Evolutionary conservation across 2,797 vertebrate genomes (phyloP), one percentile per base, ranked within the genome.

Genomic region (Squalus acanthias): DNA sequence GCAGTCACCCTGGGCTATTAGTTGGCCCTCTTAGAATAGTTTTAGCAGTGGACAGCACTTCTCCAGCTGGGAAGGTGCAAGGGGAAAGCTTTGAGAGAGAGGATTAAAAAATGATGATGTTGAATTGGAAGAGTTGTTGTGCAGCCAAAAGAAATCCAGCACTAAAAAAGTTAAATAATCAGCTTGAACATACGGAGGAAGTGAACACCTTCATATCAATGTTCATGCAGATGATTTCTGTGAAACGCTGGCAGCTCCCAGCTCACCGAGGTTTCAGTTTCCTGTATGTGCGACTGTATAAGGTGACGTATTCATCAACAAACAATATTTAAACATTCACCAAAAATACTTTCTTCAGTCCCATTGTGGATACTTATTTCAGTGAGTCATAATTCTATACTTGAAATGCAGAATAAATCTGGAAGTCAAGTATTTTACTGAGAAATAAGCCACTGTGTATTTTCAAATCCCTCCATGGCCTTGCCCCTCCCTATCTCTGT

Each of bases 371-470:
- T 65, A 57, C 65, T 22, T 94, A 69, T 69, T 94, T 67, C 20
- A 46, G 92, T 94, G 92, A 94, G 67, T 94, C 65, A 94, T 69
- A 69, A 94, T 46, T 46, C 39, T 94, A 39, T 33, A 7, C 57
- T 91, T 91, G 57, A 63, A 91, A 70, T 67, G 33, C n/a, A 94
- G n/a, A 70, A 70, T 69, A 70, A 94, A 94, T 91, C 88, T 91
- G 33, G 29, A 60, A 91, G 29, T 33, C 10, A 91, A 33, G 57
- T 91, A 91, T 57, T 87, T 57, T 26, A 88, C 26, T 57, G 50
- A 17, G 26, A 89, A 89, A 60, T 89, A 33, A 60, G 53, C 50
- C 87, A 60, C 57, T 24, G 9, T 87, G 24, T 57, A 8, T 53
- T 50, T 87, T 46, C 24, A 53, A 22, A 50, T 87, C 46, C 8